Evolutionary conservation across 1,140 invertebrate genomes (phyloP), one percentile per base, ranked within the genome.

Genomic region (Bombyx mandarina): DNA sequence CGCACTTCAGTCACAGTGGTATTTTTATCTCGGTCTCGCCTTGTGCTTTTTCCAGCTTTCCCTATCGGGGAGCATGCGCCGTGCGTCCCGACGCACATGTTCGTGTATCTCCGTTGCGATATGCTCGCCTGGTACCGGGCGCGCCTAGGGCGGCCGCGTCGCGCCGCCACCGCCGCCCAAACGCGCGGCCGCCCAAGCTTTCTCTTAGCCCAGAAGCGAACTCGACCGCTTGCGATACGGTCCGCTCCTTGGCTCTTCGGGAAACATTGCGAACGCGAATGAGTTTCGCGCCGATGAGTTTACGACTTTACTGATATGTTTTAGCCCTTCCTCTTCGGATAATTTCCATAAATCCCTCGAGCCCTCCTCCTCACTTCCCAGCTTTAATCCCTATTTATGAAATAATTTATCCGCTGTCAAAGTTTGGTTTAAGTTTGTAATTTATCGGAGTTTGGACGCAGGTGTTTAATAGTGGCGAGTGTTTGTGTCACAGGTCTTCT

Each of bases 151-250:
- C 82, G 76, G 82, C 73, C 71, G 63, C 67, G 77, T 68, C 79
- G 79, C 83, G 81, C 78, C 81, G 83, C 78, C 79, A 80, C 79
- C 79, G 83, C 78, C 81, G 82, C 79, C 79, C 73, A 79, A 61
- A 68, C 67, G 52, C 67, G 61, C 63, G 56, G 56, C 80, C 74
- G 77, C 81, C 75, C 77, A 69, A 81, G 65, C 72, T 66, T 65
- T 66, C 73, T 81, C 63, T 70, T 62, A 63, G 63, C 69, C 73
- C 82, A 86, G 82, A 86, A 76, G 79, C 82, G 66, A 63, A 68
- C 59, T 63, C 73, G 78, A 67, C 71, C 72, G 79, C 78, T 71
- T 69, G 52, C 77, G 77, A 71, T 60, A 73, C 81, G 77, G 81
- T 79, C 69, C 71, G 74, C 69, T 77, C 60, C 62, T 63, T 54